Evolutionary conservation across 1,140 invertebrate genomes (phyloP), one percentile per base, ranked within the genome.

Genomic region (Drosophila takahashii): DNA sequence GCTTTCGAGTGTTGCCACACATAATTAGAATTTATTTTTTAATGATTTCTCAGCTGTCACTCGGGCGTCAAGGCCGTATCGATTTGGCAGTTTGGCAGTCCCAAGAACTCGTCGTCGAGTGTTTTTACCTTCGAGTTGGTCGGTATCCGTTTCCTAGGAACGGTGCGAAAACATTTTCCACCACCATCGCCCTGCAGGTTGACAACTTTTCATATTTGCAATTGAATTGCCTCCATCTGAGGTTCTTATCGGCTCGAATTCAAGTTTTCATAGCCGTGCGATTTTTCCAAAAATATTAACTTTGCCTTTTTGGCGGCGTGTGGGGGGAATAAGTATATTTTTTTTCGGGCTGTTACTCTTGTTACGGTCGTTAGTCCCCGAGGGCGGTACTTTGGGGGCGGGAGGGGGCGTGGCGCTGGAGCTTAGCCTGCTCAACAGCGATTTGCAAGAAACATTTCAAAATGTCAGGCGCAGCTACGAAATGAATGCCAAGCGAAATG

Each of bases 401-500:
- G 27, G 4, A 10, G n/a, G 13, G 37, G 64, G 64, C 45, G 64
- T 65, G 64, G 64, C 64, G 36, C 60, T 67, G 7, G 36, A 57
- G 51, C 64, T 67, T 60, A 66, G 67, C 45, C 60, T 32, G 34
- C 57, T 69, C 71, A 65, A 62, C 52, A 77, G 42, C 67, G 76
- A 78, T 79, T 86, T 87, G 61, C 78, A 76, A 77, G 65, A 76
- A 81, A 86, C 81, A 86, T 87, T 79, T 87, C 83, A 86, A 86
- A 86, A 87, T 86, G 83, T 87, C 81, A 86, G 83, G 61, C 54
- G 7, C 78, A 87, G 81, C 83, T 74, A 56, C 57, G 78, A 76
- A 59, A 79, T 70, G 67, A 87, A 77, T 77, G 73, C 71, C 77
- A 66, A 32, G 52, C 42, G 32, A 81, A 81, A 86, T 75, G 57